Conservation (phyloP, 2,888 invertebrate genomes). For the Epinotia demarniana region DNA sequence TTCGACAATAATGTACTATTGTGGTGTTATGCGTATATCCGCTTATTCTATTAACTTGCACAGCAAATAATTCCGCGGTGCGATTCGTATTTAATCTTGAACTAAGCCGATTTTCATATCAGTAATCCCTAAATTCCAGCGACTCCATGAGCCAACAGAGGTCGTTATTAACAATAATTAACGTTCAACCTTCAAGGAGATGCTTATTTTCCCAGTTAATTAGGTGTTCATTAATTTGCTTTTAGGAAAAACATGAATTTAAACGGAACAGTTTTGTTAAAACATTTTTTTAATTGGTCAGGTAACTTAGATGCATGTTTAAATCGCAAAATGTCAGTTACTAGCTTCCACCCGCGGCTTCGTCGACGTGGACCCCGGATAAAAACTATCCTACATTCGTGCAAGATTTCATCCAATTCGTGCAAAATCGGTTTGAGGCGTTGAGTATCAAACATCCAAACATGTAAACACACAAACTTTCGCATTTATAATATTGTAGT, state of each 20-base stretch:
- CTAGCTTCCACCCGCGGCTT: no score
- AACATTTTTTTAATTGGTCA: neutral
- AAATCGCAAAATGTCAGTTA: no score
- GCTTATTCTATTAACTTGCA: conserved; percentile 42
- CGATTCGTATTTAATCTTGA: conserved; percentile 66
- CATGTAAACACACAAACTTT: no score
- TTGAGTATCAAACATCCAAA: no score
- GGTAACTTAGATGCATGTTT: no score
- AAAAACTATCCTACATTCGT: no score
- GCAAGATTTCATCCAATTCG: no score
- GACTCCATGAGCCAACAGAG: conserved; percentile 59
- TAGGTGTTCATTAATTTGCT: conserved; percentile 39
- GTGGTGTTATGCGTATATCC: neutral
- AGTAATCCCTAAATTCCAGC: conserved; percentile 62
- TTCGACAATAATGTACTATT: no score
- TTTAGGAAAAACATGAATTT: conserved; percentile 26
- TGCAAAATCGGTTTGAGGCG: no score
- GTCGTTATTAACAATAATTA: conserved; percentile 63
- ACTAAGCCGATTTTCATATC: conserved; percentile 69
- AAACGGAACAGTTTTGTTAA: conserved; percentile 3
- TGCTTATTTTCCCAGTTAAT: conserved; percentile 34
- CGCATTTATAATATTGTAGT: no score
- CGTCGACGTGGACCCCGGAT: no score
- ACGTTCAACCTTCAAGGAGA: conserved; percentile 50
- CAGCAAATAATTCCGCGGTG: conserved; percentile 50